These are phyloP conservation scores for Anguilla japonica DNA, from an alignment of 2,113 vertebrate species.

Conservation along the genomic window DNA sequence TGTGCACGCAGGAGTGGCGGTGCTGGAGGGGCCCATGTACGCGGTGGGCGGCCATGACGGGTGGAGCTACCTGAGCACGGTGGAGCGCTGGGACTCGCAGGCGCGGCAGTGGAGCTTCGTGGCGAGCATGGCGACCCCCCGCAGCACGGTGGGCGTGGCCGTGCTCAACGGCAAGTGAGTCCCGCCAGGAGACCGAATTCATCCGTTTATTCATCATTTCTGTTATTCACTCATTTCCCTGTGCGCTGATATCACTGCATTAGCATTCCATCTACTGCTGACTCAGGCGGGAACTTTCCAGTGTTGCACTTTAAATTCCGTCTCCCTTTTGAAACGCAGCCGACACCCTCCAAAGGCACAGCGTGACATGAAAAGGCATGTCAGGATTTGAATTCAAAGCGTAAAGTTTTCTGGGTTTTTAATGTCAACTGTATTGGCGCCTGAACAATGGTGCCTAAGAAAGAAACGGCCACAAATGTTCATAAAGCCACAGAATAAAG, in stretches of 20 bases:
- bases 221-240: not conserved
- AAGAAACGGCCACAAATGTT: not conserved
- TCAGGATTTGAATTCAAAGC: too few relatives aligned
- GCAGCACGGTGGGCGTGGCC: slow-evolving; percentile 95
- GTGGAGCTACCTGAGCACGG: slow-evolving; percentile 98
- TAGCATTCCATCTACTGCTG: not conserved
- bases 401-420: not conserved
- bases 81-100: slow-evolving; percentile 98
- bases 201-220: not conserved
- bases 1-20: slow-evolving; percentile 82
- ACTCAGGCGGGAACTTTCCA: not conserved
- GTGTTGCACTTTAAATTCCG: not conserved
- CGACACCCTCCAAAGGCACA: not conserved
- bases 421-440: not conserved
- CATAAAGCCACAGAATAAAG: not conserved
- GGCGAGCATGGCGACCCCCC: slow-evolving; percentile 93
- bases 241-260: not conserved
- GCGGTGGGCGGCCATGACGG: slow-evolving; percentile 96
- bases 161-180: slow-evolving; percentile 93
- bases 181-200: not conserved
- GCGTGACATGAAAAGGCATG: not conserved
- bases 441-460: not conserved
- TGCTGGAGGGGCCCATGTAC: slow-evolving; percentile 96
- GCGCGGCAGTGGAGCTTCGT: slow-evolving; percentile 98
- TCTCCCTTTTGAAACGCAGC: not conserved